Evolutionary conservation across 2,888 invertebrate species (phyloP).

Genomic region (Amblyteles armatorius): DNA sequence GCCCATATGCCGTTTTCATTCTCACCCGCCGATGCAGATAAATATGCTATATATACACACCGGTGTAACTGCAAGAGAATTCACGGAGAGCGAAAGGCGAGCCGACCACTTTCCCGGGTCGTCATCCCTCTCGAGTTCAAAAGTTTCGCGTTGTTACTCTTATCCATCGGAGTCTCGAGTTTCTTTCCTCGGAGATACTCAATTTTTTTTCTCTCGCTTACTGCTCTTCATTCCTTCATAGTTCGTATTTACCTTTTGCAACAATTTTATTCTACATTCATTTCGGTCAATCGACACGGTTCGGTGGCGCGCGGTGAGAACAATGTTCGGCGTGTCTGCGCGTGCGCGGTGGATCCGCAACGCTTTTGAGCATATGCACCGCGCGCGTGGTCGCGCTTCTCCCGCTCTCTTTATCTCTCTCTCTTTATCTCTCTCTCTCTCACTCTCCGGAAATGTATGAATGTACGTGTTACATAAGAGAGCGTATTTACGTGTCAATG

Average conservation of each 20-base stretch:
- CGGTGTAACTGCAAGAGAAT: neutral
- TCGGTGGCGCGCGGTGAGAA: neutral
- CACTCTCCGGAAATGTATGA: conserved; percentile 34
- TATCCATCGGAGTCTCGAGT: conserved; percentile 19
- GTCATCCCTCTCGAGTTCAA: conserved; percentile 40
- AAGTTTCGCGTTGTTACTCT: conserved; percentile 28
- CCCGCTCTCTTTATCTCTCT: too few species aligned
- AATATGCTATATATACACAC: neutral
- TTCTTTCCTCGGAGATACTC: neutral
- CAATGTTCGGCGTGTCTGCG: neutral
- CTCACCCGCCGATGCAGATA: too few species aligned
- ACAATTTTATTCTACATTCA: too few species aligned
- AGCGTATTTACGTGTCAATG: conserved; percentile 58
- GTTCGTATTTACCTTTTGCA: too few species aligned
- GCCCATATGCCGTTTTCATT: too few species aligned
- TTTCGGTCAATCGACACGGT: neutral
- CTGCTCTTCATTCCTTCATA: neutral
- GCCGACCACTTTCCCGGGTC: conserved; percentile 25
- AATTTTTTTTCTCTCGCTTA: neutral
- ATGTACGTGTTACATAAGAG: conserved; percentile 36
- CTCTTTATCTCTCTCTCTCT: too few species aligned
- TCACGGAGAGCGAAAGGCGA: conserved; percentile 22
- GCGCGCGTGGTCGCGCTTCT: conserved; percentile 1
- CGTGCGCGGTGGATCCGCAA: neutral
- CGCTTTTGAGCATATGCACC: neutral